These are phyloP conservation scores for Streptopelia turtur DNA, from an alignment of 2,797 vertebrate species.

Conservation along the genomic window DNA sequence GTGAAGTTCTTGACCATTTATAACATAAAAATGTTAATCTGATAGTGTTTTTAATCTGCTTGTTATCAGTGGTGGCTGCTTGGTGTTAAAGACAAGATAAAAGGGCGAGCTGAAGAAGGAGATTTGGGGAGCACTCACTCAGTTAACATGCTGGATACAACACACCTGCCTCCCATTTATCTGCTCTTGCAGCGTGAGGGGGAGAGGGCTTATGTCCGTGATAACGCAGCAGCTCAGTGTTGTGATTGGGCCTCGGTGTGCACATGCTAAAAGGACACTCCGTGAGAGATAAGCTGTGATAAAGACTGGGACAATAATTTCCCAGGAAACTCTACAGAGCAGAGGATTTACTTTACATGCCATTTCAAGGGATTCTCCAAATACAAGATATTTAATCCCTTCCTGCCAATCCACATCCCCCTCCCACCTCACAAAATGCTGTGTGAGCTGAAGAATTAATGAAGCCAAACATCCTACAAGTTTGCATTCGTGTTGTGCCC, in stretches of 20 bases:
- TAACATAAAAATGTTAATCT: conserved; percentile 74
- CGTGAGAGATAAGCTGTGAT: accelerated
- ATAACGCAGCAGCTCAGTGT: neutral
- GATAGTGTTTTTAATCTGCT: conserved; percentile 71
- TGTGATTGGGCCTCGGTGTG: neutral
- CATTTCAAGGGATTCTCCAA: neutral
- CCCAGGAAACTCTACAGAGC: neutral
- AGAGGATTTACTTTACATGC: neutral
- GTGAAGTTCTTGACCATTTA: conserved; percentile 70
- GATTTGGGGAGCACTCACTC: conserved; percentile 38
- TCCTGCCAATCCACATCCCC: accelerated
- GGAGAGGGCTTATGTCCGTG: neutral
- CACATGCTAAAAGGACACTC: accelerated
- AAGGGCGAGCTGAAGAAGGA: conserved; percentile 52
- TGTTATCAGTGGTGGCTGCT: conserved; percentile 58
- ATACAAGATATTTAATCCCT: neutral
- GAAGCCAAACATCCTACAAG: neutral
- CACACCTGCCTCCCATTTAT: conserved; percentile 59
- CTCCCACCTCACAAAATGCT: neutral
- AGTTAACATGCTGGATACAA: neutral
- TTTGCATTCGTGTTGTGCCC: accelerated
- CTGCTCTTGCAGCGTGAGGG: conserved; percentile 13
- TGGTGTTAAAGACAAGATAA: conserved; percentile 52
- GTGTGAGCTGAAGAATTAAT: neutral
- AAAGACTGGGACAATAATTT: neutral